Percentiles rank a stretch among this genome's conserved stretches.
Evolutionary conservation across 2,888 invertebrate species (phyloP).

Genomic region (Unio delphinus): DNA sequence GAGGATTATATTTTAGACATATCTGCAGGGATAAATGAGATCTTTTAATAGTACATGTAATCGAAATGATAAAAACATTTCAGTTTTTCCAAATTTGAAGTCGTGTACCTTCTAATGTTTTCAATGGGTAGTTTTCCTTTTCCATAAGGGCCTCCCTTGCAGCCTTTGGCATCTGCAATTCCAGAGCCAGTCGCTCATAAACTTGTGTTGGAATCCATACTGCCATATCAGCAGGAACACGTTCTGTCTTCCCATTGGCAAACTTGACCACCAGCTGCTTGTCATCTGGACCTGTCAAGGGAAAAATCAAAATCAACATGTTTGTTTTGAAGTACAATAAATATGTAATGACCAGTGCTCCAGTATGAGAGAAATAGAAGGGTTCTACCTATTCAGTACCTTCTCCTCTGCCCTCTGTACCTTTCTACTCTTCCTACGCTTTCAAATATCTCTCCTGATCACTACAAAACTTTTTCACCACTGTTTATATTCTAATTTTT

Average conservation of each 20-base stretch:
- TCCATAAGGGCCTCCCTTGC: conserved; percentile 59
- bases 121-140: conserved; percentile 61
- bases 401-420: no score
- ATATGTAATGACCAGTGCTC: no score
- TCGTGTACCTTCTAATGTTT: conserved; percentile 33
- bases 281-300: conserved; percentile 57
- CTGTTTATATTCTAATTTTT: no score
- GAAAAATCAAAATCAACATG: not conserved
- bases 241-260: conserved; percentile 64
- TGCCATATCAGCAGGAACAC: conserved; percentile 52
- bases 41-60: not conserved
- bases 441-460: no score
- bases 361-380: no score
- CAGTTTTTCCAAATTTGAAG: not conserved
- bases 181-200: conserved; percentile 65
- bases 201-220: conserved; percentile 67
- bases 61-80: not conserved
- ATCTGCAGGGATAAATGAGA: no score
- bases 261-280: conserved; percentile 64
- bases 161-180: conserved; percentile 66
- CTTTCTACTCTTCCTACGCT: no score
- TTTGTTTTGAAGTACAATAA: no score
- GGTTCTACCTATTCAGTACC: no score
- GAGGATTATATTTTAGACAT: not conserved
- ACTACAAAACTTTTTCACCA: no score